Conservation (phyloP, 2,797 vertebrate species). For the Siniperca obscura region DNA sequence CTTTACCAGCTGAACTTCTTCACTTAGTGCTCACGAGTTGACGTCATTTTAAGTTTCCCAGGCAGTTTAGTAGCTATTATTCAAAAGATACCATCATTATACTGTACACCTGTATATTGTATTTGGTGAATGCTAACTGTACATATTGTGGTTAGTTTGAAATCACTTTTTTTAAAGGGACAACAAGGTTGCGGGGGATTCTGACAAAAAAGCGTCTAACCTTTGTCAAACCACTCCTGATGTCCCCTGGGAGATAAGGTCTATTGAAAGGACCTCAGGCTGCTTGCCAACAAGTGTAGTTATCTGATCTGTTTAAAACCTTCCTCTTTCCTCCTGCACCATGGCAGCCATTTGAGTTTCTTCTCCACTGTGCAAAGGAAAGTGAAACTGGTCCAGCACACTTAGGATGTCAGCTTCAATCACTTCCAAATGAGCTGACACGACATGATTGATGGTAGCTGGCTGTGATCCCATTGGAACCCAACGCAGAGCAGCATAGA, state of each 20-base stretch:
- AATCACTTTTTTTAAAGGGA: too few relatives aligned
- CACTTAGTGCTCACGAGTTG: not conserved
- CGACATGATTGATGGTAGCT: conserved; percentile 39
- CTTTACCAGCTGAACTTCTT: not conserved
- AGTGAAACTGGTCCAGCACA: conserved; percentile 46
- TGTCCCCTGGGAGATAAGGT: conserved; percentile 1
- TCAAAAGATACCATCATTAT: not conserved
- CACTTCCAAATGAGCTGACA: conserved; percentile 58
- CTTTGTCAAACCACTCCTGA: conserved; percentile 25
- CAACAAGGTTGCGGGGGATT: too few relatives aligned
- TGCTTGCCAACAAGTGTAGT: not conserved
- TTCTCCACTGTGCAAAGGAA: not conserved
- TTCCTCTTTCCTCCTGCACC: conserved; percentile 2
- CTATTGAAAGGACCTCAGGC: not conserved
- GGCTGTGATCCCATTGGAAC: conserved; percentile 26
- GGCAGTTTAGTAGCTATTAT: not conserved
- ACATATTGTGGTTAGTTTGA: not conserved
- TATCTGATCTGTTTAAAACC: conserved; percentile 12
- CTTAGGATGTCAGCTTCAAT: conserved; percentile 45
- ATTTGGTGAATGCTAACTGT: not conserved
- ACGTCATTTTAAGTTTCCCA: not conserved
- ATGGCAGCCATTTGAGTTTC: conserved; percentile 19
- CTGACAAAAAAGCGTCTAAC: conserved; percentile 20
- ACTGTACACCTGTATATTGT: not conserved
- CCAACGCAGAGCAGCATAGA: not conserved